Conservation (phyloP, 2,113 vertebrate genomes). For the Alligator mississippiensis region DNA sequence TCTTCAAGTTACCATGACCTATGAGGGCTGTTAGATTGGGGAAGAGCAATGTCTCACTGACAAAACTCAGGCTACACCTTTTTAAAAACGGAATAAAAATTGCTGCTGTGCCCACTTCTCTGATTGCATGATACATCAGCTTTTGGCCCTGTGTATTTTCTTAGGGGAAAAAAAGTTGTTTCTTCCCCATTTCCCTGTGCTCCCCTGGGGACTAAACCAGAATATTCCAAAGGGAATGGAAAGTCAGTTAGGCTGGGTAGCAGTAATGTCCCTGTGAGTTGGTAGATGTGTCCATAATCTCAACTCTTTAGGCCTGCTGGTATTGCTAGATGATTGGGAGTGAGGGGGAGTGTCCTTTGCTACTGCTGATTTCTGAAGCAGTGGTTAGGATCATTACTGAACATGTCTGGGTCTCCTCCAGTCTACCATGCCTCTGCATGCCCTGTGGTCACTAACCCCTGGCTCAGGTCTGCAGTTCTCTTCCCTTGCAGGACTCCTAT, state of each 20-base stretch:
- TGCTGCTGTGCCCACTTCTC: rapidly evolving
- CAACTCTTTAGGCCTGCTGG: neutral
- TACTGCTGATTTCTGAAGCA: neutral
- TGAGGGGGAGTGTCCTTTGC: neutral
- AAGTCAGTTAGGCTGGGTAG: too few relatives aligned
- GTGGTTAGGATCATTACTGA: neutral
- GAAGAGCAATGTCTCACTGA: neutral
- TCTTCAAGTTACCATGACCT: neutral
- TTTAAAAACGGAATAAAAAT: neutral
- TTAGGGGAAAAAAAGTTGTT: neutral
- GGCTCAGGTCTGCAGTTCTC: neutral
- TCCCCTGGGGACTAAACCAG: neutral
- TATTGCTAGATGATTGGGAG: neutral
- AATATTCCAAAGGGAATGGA: neutral
- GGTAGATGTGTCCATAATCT: rapidly evolving
- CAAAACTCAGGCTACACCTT: neutral
- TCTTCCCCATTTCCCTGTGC: neutral
- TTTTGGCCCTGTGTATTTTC: neutral
- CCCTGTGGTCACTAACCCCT: neutral
- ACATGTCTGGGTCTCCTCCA: neutral
- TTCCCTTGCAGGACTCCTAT: rapidly evolving
- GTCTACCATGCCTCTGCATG: neutral
- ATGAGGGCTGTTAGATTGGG: neutral
- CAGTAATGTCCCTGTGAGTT: neutral
- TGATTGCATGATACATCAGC: rapidly evolving